Evolutionary conservation across 2,113 vertebrate species (phyloP).

Genomic region (Ranitomeya imitator): DNA sequence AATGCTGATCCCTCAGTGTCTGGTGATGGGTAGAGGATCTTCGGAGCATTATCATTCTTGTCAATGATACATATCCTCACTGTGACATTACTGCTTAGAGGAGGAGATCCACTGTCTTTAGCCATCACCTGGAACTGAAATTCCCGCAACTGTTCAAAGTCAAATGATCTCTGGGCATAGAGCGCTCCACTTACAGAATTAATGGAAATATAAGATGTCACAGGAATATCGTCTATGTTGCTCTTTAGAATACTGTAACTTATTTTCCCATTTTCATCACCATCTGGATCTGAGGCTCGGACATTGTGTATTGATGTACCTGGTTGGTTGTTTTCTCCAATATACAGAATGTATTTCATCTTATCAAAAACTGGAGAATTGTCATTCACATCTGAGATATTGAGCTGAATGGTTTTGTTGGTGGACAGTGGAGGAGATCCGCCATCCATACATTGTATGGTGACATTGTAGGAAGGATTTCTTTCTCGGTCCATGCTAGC

Average conservation of each 20-base stretch:
- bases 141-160: slow-evolving; percentile 5
- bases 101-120: slow-evolving; percentile 27
- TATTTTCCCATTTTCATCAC: slow-evolving; percentile 55
- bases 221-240: not conserved
- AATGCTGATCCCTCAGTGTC: slow-evolving; percentile 14
- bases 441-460: slow-evolving; percentile 56
- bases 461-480: slow-evolving; percentile 60
- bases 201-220: not conserved
- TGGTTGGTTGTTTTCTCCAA: slow-evolving; percentile 9
- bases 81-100: slow-evolving; percentile 25
- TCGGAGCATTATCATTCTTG: slow-evolving; percentile 21
- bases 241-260: slow-evolving; percentile 48
- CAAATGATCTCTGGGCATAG: slow-evolving; percentile 20
- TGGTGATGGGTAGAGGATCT: slow-evolving; percentile 10
- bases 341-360: not conserved
- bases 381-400: slow-evolving; percentile 11
- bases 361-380: slow-evolving; percentile 9
- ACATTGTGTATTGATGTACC: slow-evolving; percentile 46
- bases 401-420: not conserved
- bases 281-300: slow-evolving; percentile 48
- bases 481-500: slow-evolving; percentile 60
- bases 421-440: slow-evolving; percentile 31
- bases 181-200: not conserved
- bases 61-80: slow-evolving; percentile 28
- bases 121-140: slow-evolving; percentile 18